Conservation (phyloP, 1,140 invertebrate species). For the Protaetia brevitarsis region DNA sequence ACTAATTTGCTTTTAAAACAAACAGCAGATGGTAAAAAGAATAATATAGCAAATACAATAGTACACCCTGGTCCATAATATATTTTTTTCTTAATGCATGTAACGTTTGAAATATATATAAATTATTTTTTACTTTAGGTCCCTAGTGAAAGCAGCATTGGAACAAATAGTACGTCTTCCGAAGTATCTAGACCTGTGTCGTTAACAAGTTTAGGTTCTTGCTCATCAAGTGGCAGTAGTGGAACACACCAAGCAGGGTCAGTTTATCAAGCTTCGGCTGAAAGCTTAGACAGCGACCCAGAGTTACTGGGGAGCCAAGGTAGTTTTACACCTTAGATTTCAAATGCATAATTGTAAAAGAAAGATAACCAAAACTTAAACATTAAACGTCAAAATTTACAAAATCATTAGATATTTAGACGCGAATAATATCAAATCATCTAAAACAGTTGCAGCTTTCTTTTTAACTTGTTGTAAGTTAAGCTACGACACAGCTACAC, state of each 20-base stretch:
- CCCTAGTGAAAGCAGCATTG: slow-evolving; percentile 42
- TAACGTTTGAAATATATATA: not conserved
- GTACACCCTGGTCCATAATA: too few species aligned
- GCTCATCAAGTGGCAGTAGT: slow-evolving; percentile 58
- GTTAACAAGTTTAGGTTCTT: slow-evolving; percentile 47
- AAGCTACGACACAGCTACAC: too few species aligned
- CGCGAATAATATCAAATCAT: too few species aligned
- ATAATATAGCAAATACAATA: too few species aligned
- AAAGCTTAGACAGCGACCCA: slow-evolving; percentile 53
- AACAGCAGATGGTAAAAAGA: too few species aligned
- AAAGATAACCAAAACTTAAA: too few species aligned
- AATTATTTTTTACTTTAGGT: slow-evolving; percentile 36
- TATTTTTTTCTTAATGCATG: slow-evolving; percentile 1
- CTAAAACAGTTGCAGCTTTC: too few species aligned
- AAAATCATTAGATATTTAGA: too few species aligned
- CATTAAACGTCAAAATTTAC: too few species aligned
- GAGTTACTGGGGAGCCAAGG: slow-evolving; percentile 51
- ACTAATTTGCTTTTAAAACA: too few species aligned
- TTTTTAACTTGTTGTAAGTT: too few species aligned
- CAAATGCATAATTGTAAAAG: not conserved
- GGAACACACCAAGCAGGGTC: slow-evolving; percentile 49
- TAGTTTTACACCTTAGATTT: slow-evolving; percentile 30
- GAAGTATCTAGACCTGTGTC: slow-evolving; percentile 48
- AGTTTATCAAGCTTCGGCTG: slow-evolving; percentile 46
- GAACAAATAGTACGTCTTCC: slow-evolving; percentile 43